Evolutionary conservation across 2,888 invertebrate genomes (phyloP).

Genomic region (Eurois occulta): DNA sequence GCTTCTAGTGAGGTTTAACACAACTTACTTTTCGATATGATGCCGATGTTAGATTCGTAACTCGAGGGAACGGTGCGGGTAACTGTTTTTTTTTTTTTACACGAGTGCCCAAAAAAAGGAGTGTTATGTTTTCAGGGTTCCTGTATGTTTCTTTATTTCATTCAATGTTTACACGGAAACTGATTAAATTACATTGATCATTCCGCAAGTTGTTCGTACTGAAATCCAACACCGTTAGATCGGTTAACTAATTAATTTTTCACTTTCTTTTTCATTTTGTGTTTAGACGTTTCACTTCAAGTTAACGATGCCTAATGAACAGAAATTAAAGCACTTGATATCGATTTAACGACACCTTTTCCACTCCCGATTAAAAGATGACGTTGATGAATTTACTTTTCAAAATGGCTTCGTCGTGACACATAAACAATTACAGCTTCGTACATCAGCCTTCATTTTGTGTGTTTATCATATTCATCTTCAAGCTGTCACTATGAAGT

Average conservation of each 20-base stretch:
- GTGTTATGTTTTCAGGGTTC: not conserved
- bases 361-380: slow-evolving; percentile 20
- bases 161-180: not conserved
- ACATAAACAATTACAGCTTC: slow-evolving; percentile 74
- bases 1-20: not conserved
- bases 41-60: not conserved
- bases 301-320: not conserved
- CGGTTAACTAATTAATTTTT: not conserved
- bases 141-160: not conserved
- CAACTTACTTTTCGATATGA: not conserved
- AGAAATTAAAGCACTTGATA: not conserved
- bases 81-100: not conserved
- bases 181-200: not conserved
- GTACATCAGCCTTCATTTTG: slow-evolving; percentile 65
- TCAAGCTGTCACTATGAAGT: slow-evolving; percentile 48
- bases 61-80: not conserved
- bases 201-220: not conserved
- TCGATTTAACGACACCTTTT: slow-evolving; percentile 3
- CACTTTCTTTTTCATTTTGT: not conserved
- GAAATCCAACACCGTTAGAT: not conserved
- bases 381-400: slow-evolving; percentile 10
- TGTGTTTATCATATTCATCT: slow-evolving; percentile 62
- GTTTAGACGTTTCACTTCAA: not conserved
- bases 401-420: slow-evolving; percentile 49
- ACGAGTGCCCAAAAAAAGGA: not conserved